Percentiles rank a stretch among this genome's conserved stretches.
These are phyloP conservation scores for Encarsia formosa DNA, from an alignment of 2,888 invertebrate genomes.

Conservation along the genomic window DNA sequence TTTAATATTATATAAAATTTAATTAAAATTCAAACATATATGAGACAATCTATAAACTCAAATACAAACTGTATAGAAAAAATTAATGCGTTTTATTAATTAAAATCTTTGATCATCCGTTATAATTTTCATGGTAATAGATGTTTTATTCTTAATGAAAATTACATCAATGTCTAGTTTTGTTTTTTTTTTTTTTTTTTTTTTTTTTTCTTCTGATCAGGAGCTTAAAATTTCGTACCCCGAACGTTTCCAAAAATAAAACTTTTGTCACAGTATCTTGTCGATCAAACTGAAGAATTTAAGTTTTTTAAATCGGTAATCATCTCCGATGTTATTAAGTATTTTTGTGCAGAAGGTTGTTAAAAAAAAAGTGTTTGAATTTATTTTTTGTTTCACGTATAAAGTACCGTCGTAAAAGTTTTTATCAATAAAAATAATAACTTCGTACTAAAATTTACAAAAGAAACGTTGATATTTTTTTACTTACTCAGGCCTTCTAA, in stretches of 20 bases:
- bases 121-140: slow-evolving; percentile 23
- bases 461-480: slow-evolving; percentile 1
- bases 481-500: not conserved
- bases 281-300: slow-evolving; percentile 18
- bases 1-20: no score
- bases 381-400: slow-evolving; percentile 20
- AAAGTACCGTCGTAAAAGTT: slow-evolving; percentile 6
- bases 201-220: slow-evolving; percentile 18
- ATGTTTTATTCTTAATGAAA: no score
- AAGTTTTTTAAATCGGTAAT: slow-evolving; percentile 17
- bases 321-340: slow-evolving; percentile 20
- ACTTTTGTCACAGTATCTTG: slow-evolving; percentile 27
- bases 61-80: slow-evolving; percentile 21
- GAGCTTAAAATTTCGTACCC: slow-evolving; percentile 25
- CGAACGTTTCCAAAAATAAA: slow-evolving; percentile 25
- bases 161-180: slow-evolving; percentile 12
- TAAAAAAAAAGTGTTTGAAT: slow-evolving; percentile 13
- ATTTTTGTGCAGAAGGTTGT: slow-evolving; percentile 23
- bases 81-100: slow-evolving; percentile 20
- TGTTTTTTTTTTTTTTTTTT: slow-evolving; percentile 15
- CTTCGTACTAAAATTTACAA: slow-evolving; percentile 15
- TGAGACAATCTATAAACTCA: slow-evolving; percentile 23
- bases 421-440: slow-evolving; percentile 9
- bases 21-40: slow-evolving; percentile 20
- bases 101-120: slow-evolving; percentile 22